These are phyloP conservation scores for Palythoa grandiflora DNA, from an alignment of 92 coral and sea anemone species.

Conservation along the genomic window DNA sequence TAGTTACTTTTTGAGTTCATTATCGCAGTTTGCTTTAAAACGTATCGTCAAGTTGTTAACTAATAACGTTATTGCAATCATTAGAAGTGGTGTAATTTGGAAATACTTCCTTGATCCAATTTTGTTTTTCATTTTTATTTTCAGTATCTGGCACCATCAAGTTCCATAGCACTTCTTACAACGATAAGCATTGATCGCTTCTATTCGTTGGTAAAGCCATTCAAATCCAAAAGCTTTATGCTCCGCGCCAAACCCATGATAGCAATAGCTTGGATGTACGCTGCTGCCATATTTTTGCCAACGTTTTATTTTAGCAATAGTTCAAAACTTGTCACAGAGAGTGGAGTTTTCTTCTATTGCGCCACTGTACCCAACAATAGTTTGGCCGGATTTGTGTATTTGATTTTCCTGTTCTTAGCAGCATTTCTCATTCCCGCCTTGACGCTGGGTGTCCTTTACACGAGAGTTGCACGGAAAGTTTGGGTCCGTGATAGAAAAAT, in stretches of 20 bases:
- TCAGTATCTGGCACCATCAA: conserved; percentile 90
- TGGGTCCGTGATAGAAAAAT: conserved; percentile 88
- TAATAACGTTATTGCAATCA: too few relatives aligned
- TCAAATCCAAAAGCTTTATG: conserved; percentile 63
- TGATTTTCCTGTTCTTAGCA: conserved; percentile 73
- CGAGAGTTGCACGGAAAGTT: conserved; percentile 79
- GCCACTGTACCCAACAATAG: conserved; percentile 80
- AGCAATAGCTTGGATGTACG: conserved; percentile 70
- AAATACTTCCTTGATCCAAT: neutral
- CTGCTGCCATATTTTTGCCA: conserved; percentile 71
- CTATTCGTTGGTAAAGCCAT: conserved; percentile 87
- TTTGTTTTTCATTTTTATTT: neutral
- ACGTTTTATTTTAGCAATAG: conserved; percentile 80
- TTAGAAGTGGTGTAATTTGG: too few relatives aligned
- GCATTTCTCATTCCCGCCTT: conserved; percentile 75
- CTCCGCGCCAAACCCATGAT: conserved; percentile 68
- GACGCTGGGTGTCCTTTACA: conserved; percentile 72
- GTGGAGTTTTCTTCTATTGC: conserved; percentile 71
- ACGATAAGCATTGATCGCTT: conserved; percentile 87
- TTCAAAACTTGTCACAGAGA: conserved; percentile 52
- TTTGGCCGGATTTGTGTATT: conserved; percentile 63
- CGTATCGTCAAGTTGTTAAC: too few relatives aligned
- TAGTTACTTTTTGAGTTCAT: too few relatives aligned
- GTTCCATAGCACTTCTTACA: conserved; percentile 83
- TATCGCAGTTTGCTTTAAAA: too few relatives aligned